A percentile compares a stretch with the other conserved stretches of the same genome.
Evolutionary conservation across 1,140 invertebrate genomes (phyloP).

Genomic region (Oncopodura yosiiana): DNA sequence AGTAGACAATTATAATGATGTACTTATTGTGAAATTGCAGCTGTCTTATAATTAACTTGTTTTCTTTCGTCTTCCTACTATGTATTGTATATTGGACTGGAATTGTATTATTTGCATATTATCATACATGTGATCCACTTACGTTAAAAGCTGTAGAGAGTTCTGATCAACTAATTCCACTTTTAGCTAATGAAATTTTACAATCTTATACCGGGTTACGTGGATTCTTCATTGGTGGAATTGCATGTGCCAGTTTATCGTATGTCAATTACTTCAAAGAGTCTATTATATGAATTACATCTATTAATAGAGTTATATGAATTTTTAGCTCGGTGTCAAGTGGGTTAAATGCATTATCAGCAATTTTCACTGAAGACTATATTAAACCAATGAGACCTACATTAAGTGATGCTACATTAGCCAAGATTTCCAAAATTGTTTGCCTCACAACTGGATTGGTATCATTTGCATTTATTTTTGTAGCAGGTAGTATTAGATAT

Average conservation of each 20-base stretch:
- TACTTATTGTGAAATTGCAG: too few species aligned
- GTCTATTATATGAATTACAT: slow-evolving; percentile 35
- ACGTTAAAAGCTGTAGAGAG: slow-evolving; percentile 21
- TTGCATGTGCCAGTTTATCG: slow-evolving; percentile 44
- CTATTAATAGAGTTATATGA: not conserved
- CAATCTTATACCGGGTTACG: too few species aligned
- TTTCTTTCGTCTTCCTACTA: too few species aligned
- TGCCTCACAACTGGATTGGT: slow-evolving; percentile 12
- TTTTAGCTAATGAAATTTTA: too few species aligned
- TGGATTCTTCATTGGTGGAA: slow-evolving; percentile 39
- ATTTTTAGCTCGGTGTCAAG: slow-evolving; percentile 22
- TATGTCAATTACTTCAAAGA: slow-evolving; percentile 37
- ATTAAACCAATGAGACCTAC: slow-evolving; percentile 13
- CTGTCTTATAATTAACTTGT: too few species aligned
- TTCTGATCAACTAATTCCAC: too few species aligned
- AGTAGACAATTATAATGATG: too few species aligned
- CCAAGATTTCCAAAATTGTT: slow-evolving; percentile 16
- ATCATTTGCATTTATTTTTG: slow-evolving; percentile 23
- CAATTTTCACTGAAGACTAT: slow-evolving; percentile 26
- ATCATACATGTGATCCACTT: slow-evolving; percentile 43
- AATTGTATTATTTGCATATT: slow-evolving; percentile 42
- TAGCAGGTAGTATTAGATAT: slow-evolving; percentile 19
- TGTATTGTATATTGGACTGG: too few species aligned
- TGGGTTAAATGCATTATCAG: slow-evolving; percentile 22
- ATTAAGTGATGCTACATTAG: slow-evolving; percentile 1